These are phyloP conservation scores for Leptosomus discolor DNA, from an alignment of 2,113 vertebrate genomes.

Conservation along the genomic window DNA sequence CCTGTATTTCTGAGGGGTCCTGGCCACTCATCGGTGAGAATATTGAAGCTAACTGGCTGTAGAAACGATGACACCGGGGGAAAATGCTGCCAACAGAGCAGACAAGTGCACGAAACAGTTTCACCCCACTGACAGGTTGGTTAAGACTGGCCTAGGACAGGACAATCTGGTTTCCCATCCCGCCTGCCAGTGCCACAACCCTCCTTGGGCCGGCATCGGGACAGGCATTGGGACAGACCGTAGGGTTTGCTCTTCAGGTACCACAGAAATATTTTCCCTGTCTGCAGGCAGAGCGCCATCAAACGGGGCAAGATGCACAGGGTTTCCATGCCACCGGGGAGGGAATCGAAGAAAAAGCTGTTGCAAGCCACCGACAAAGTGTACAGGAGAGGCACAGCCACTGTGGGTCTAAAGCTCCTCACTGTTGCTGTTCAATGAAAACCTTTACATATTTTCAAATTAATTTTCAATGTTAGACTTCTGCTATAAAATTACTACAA, in stretches of 20 bases:
- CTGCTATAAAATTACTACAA: too few relatives aligned
- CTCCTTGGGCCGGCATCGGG: neutral
- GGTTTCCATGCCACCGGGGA: too few relatives aligned
- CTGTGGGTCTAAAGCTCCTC: neutral
- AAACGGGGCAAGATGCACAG: rapidly evolving
- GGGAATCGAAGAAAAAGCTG: neutral
- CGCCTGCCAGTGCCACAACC: rapidly evolving
- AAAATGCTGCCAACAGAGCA: neutral
- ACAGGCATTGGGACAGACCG: rapidly evolving
- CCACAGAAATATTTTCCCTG: too few relatives aligned
- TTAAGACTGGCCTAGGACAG: too few relatives aligned
- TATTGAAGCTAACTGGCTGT: neutral
- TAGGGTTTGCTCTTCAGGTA: neutral
- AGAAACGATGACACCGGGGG: neutral
- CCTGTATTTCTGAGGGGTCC: neutral
- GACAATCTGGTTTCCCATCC: neutral
- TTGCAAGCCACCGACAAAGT: too few relatives aligned
- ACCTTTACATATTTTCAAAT: neutral
- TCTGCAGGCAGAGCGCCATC: neutral
- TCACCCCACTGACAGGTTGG: neutral
- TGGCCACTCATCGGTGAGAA: neutral
- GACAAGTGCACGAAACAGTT: neutral
- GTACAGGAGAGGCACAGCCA: neutral
- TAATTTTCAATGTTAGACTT: neutral
- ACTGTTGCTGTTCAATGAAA: neutral